These are phyloP conservation scores for Drosophila nikananu DNA, from an alignment of 1,140 invertebrate species.

Conservation along the genomic window DNA sequence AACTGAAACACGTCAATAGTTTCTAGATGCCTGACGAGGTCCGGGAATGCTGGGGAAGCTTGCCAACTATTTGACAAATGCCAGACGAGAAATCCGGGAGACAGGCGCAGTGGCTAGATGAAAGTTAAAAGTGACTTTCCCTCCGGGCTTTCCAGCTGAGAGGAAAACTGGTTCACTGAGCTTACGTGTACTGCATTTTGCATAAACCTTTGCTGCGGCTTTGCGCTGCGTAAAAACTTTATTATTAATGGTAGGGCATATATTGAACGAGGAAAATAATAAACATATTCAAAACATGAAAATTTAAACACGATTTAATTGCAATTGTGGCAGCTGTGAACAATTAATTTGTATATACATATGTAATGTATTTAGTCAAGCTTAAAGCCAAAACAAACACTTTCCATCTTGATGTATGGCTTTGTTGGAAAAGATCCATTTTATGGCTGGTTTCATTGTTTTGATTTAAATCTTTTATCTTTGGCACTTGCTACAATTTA, in stretches of 20 bases:
- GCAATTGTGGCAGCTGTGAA: background rate
- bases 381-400: background rate
- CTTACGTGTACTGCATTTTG: slow-evolving; percentile 17
- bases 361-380: background rate
- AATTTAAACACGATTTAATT: background rate
- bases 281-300: background rate
- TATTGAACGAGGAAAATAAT: background rate
- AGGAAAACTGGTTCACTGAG: slow-evolving; percentile 1
- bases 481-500: background rate
- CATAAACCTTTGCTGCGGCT: background rate
- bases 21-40: slow-evolving; percentile 23
- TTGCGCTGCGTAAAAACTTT: background rate
- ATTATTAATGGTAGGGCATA: background rate
- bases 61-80: slow-evolving; percentile 65
- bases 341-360: too few species aligned
- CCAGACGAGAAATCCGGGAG: slow-evolving; percentile 28
- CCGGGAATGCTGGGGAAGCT: slow-evolving; percentile 17
- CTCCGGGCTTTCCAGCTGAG: background rate
- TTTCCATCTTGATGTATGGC: background rate
- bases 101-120: slow-evolving; percentile 18
- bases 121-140: slow-evolving; percentile 24
- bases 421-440: background rate
- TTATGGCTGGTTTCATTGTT: background rate
- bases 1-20: slow-evolving; percentile 56
- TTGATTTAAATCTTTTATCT: background rate